Evolutionary conservation across 2,888 invertebrate species (phyloP).

Genomic region (Dolichopus griseipennis): DNA sequence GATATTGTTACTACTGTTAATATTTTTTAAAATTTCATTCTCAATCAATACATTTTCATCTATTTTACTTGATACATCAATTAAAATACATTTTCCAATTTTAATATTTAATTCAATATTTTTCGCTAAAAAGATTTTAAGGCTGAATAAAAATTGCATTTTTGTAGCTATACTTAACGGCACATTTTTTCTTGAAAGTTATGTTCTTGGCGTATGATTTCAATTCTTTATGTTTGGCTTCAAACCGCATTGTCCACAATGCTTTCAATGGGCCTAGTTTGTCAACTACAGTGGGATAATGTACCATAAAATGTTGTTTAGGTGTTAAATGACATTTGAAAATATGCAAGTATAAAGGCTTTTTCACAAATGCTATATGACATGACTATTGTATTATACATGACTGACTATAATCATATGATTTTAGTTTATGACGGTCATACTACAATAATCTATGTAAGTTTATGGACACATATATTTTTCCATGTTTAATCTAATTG

Average conservation of each 20-base stretch:
- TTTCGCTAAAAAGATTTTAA: background rate
- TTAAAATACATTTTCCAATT: background rate
- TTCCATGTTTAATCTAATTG: too few relatives aligned
- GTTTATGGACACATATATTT: too few relatives aligned
- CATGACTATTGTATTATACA: too few relatives aligned
- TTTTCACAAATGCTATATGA: too few relatives aligned
- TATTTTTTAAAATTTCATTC: background rate
- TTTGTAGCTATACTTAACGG: background rate
- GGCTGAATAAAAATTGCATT: background rate
- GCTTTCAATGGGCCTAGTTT: constrained; percentile 7
- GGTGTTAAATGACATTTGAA: background rate
- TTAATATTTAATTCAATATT: background rate
- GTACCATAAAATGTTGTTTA: background rate
- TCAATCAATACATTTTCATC: background rate
- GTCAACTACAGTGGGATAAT: constrained; percentile 10
- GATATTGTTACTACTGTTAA: background rate
- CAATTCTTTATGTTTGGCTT: background rate
- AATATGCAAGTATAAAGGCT: background rate
- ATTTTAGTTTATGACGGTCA: too few relatives aligned
- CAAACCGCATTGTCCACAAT: constrained; percentile 10
- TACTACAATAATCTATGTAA: too few relatives aligned
- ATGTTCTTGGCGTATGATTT: background rate
- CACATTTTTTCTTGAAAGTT: constrained; percentile 7
- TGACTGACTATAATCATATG: too few relatives aligned
- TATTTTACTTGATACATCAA: background rate